Percentiles rank a stretch among this genome's conserved stretches.
Evolutionary conservation across 2,113 vertebrate genomes (phyloP).

Genomic region (Colaptes auratus): DNA sequence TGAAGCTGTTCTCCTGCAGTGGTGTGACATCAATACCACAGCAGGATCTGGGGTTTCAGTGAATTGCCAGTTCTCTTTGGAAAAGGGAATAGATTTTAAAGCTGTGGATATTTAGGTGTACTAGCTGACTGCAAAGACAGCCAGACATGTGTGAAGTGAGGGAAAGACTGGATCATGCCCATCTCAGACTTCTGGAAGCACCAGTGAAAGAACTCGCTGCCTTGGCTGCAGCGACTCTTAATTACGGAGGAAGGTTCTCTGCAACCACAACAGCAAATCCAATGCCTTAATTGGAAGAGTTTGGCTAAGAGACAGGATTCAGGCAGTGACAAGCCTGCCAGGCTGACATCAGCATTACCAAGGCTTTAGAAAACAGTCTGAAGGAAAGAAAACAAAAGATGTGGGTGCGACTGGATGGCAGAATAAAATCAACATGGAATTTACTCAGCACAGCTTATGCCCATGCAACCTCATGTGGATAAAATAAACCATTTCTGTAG

Average conservation of each 20-base stretch:
- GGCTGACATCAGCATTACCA: conserved; percentile 43
- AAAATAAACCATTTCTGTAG: not conserved
- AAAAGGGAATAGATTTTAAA: conserved; percentile 34
- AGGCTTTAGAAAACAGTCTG: not conserved
- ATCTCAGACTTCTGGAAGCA: conserved; percentile 27
- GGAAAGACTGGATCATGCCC: conserved; percentile 19
- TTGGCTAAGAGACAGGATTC: conserved; percentile 41
- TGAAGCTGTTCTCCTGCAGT: not conserved
- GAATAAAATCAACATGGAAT: not conserved
- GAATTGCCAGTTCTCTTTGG: conserved; percentile 9
- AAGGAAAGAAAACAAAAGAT: conserved; percentile 16
- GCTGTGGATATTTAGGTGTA: conserved; percentile 9
- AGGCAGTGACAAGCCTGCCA: conserved; percentile 31
- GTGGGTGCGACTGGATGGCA: not conserved
- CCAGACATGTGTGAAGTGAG: conserved; percentile 14
- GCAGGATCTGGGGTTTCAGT: not conserved
- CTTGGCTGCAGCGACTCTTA: not conserved
- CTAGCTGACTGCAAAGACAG: not conserved
- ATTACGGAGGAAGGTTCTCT: not conserved
- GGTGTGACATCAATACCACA: not conserved
- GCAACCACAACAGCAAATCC: conserved; percentile 35
- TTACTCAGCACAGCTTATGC: not conserved
- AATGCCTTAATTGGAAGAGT: not conserved
- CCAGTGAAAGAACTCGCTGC: not conserved
- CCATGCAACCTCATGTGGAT: not conserved